These are phyloP conservation scores for Drosophila rhopaloa DNA, from an alignment of 1,140 invertebrate species.

Conservation along the genomic window DNA sequence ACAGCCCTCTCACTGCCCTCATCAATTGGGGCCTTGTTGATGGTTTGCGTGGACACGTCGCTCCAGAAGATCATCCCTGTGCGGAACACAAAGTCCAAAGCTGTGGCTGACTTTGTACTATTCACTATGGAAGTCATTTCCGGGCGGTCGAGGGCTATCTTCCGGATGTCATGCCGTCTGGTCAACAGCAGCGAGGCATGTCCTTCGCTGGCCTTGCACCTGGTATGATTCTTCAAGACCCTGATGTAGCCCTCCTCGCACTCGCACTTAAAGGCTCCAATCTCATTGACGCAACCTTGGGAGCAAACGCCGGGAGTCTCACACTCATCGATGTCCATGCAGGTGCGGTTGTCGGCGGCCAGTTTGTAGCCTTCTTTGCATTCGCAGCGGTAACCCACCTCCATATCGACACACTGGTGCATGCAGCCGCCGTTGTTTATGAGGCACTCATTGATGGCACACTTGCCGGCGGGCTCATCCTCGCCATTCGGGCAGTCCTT, in stretches of 20 bases:
- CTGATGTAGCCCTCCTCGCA: conserved; percentile 94
- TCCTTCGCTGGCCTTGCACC: conserved; percentile 94
- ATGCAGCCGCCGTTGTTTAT: conserved; percentile 94
- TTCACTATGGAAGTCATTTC: conserved; percentile 96
- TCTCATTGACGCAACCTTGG: conserved; percentile 95
- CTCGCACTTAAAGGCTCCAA: conserved; percentile 96
- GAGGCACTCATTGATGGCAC: conserved; percentile 91
- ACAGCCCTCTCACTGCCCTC: conserved; percentile 93
- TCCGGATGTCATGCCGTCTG: conserved; percentile 93
- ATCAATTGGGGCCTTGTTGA: conserved; percentile 97
- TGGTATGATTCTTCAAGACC: conserved; percentile 92
- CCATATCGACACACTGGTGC: conserved; percentile 91
- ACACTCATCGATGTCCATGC: conserved; percentile 97
- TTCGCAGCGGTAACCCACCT: conserved; percentile 91
- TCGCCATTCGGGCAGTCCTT: conserved; percentile 93
- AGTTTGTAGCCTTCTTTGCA: conserved; percentile 91
- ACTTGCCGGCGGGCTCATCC: conserved; percentile 90
- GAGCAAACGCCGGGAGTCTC: conserved; percentile 94
- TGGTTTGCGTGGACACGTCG: conserved; percentile 94
- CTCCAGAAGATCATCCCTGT: conserved; percentile 98
- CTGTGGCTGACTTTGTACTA: conserved; percentile 93
- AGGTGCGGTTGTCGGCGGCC: conserved; percentile 88
- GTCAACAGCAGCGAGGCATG: conserved; percentile 94
- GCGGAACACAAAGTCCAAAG: conserved; percentile 94
- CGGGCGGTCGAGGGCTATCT: conserved; percentile 94